These are phyloP conservation scores for Strigops habroptila DNA, from an alignment of 2,113 vertebrate species.

Conservation along the genomic window DNA sequence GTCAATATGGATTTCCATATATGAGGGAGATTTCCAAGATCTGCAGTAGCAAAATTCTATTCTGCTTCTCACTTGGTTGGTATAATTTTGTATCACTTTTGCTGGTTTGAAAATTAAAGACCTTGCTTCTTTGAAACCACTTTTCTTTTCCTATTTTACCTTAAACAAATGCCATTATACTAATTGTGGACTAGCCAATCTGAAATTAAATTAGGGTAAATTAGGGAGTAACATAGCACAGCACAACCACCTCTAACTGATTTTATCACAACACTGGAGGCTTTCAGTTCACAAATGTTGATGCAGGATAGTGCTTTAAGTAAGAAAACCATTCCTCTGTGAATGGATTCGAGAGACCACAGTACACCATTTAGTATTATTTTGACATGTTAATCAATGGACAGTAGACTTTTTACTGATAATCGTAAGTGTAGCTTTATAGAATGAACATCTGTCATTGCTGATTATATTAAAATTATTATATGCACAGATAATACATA, in stretches of 20 bases:
- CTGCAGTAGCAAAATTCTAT: background rate
- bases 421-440: background rate
- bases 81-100: background rate
- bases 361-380: background rate
- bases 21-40: background rate
- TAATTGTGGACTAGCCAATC: background rate
- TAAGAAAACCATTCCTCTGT: background rate
- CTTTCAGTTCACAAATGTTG: background rate
- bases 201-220: background rate
- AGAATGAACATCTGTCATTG: background rate
- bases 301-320: background rate
- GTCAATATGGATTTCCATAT: background rate
- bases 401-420: background rate
- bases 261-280: background rate
- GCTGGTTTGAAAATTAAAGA: background rate
- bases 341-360: background rate
- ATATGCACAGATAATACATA: background rate
- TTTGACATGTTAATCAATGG: background rate
- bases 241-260: background rate
- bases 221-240: background rate
- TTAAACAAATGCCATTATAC: background rate
- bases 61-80: background rate
- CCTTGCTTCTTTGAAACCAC: background rate
- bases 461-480: background rate
- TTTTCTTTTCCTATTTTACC: background rate